Evolutionary conservation across 1,140 invertebrate genomes (phyloP), one percentile per base, ranked within the genome.

Genomic region (Harpegnathos saltator): DNA sequence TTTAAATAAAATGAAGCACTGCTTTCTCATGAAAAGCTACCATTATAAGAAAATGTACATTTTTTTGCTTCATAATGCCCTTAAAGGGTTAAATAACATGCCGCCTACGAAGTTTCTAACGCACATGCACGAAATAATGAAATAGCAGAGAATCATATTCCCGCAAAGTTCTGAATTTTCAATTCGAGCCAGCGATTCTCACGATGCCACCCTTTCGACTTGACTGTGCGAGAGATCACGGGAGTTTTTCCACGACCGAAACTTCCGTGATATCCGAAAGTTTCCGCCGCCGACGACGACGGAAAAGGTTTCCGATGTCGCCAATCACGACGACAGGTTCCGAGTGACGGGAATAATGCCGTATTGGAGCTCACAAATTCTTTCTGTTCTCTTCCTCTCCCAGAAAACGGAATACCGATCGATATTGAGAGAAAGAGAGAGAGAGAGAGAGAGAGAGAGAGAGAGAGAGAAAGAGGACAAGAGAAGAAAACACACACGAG

Each of bases 291-390:
- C 12, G 3, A 24, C 3, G 29, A 66, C 58, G 26, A n/a, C 48
- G 56, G 65, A 71, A 81, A 84, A 85, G 65, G 82, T 19, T 77
- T 88, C 82, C 61, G 82, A 19, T 82, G 66, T 85, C 61, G 66
- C 22, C 33, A 22, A 48, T 12, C 61, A 7, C 19, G 44, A 2
- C 48, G 22, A 84, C 50, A 61, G 24, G 52, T 54, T 54, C 52
- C 15, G 19, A 56, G 15, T 4, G 24, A 5, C 22, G 1, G 12
- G 19, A 52, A 56, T 48, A 52, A 56, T 33, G 7, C 26, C 15
- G 62, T 85, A 58, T 74, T 84, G 83, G 69, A 80, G 68, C 26
- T 26, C 15, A 52, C n/a, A 44, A 69, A 5, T 15, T 44, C 38
- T 44, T 44, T 44, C 38, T 44, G 1, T 7, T 9, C 38, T 44